Evolutionary conservation across 2,113 vertebrate genomes (phyloP).

Genomic region (Tupaia tana): DNA sequence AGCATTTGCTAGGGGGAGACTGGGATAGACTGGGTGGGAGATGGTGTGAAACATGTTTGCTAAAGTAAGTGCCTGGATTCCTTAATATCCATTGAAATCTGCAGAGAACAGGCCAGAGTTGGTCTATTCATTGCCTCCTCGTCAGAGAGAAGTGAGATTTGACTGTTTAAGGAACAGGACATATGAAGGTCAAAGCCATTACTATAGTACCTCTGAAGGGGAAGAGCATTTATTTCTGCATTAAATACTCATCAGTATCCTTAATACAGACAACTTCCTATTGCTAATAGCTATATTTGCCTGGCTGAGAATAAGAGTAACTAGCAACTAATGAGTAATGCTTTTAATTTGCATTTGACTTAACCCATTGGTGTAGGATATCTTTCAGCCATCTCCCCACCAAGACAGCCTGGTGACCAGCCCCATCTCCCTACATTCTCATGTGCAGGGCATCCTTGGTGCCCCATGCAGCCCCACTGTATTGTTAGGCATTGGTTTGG

Average conservation of each 20-base stretch:
- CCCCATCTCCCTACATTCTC: rapidly evolving
- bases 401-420: neutral
- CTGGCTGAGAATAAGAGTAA: neutral
- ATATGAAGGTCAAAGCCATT: neutral
- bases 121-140: neutral
- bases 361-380: neutral
- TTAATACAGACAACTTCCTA: neutral
- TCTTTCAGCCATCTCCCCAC: neutral
- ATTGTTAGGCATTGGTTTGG: neutral
- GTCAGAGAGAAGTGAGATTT: neutral
- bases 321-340: neutral
- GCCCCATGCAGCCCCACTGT: rapidly evolving
- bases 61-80: neutral
- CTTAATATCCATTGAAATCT: neutral
- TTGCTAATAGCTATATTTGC: neutral
- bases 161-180: neutral
- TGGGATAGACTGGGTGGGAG: neutral
- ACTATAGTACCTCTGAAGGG: neutral
- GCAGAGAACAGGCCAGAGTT: neutral
- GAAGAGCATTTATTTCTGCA: neutral
- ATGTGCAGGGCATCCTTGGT: neutral
- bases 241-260: neutral
- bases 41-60: neutral
- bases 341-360: neutral
- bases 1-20: neutral